A percentile compares a stretch with the other conserved stretches of the same genome.
These are phyloP conservation scores for Bombylius discolor DNA, from an alignment of 2,888 invertebrate genomes.

Conservation along the genomic window DNA sequence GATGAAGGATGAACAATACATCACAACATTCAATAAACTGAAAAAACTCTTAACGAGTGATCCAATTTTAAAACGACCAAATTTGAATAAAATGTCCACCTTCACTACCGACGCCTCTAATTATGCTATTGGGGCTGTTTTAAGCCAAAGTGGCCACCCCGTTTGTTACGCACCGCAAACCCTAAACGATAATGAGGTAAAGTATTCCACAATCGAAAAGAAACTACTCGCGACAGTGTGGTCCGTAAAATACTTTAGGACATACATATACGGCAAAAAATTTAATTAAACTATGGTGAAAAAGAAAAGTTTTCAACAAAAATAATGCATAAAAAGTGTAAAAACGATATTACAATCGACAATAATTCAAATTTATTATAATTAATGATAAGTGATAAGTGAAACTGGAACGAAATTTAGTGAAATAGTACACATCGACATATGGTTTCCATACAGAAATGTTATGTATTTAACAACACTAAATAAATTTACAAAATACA, in stretches of 20 bases:
- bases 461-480: no score
- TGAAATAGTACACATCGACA: no score
- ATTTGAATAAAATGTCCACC: constrained; percentile 15
- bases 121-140: constrained; percentile 7
- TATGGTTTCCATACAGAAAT: no score
- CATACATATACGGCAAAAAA: neutral
- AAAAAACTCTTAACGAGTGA: neutral
- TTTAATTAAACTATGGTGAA: no score
- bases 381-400: no score
- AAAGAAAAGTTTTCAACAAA: no score
- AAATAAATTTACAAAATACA: no score
- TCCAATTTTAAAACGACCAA: constrained; percentile 19
- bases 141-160: no score
- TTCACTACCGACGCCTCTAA: constrained; percentile 7
- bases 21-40: constrained; percentile 4
- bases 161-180: constrained; percentile 1
- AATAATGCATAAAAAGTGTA: no score
- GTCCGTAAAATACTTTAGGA: neutral
- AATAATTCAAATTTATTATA: no score
- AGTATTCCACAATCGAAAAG: constrained; percentile 6
- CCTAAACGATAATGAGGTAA: neutral
- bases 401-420: no score
- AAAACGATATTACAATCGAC: no score
- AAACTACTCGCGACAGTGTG: neutral
- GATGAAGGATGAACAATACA: constrained; percentile 4